Conservation (phyloP, 2,113 vertebrate species). For the Poeciliopsis prolifica region DNA sequence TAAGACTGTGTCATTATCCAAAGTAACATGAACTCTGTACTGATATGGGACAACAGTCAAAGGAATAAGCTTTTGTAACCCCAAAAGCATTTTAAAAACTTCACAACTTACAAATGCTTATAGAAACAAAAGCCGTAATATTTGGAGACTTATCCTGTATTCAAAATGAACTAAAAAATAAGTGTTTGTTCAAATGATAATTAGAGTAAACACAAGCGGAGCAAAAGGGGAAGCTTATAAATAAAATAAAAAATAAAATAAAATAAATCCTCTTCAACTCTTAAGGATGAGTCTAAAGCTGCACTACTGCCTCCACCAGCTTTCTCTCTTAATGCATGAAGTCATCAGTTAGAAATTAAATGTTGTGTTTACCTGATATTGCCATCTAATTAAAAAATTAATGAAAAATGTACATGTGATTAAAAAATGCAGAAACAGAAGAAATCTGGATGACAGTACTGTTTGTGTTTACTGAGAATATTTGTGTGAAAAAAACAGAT, state of each 20-base stretch:
- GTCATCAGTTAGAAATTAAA: neutral
- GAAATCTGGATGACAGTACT: neutral
- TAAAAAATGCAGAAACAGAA: neutral
- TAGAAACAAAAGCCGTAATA: no score
- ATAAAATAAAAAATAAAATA: no score
- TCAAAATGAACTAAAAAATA: no score
- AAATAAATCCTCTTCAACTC: neutral
- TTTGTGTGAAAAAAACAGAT: slow-evolving; percentile 24
- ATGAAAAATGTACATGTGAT: neutral
- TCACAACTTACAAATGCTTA: no score
- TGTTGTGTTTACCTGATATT: neutral
- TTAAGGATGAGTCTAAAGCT: neutral
- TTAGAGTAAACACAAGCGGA: neutral
- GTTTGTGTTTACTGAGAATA: slow-evolving; percentile 56
- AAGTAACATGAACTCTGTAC: neutral
- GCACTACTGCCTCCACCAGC: neutral
- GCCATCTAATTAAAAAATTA: neutral
- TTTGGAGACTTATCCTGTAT: no score
- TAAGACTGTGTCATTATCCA: neutral
- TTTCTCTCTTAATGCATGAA: neutral
- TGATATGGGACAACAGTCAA: no score
- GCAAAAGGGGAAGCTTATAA: neutral
- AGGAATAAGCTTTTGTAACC: no score
- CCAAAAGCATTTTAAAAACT: no score
- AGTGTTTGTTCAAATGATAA: no score